Evolutionary conservation across 2,888 invertebrate genomes (phyloP), one percentile per base, ranked within the genome.

Genomic region (Gandaritis pyraliata): DNA sequence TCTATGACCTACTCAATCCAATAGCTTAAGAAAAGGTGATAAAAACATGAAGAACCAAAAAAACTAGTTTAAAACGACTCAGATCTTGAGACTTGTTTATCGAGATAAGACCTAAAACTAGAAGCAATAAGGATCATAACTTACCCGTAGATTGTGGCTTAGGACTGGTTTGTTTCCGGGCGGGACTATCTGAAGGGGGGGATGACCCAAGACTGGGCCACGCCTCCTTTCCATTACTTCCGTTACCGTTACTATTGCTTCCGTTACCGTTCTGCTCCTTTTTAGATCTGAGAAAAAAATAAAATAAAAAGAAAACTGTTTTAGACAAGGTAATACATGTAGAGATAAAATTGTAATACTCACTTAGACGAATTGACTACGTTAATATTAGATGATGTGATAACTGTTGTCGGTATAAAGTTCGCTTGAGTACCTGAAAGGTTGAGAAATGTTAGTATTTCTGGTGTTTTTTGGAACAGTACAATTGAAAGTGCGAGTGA

Each of bases 131-230:
- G n/a, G 11, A n/a, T 11, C 10, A 8, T 33, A 11, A 49, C 67
- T 6, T 65, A 87, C 87, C 83, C 75, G 80, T 75, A 72, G 80
- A 78, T 61, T 82, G 85, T 78, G 88, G 89, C 72, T 86, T 87
- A 65, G 89, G 88, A 74, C 89, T 90, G 78, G 76, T 45, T 72
- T 81, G 87, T 81, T 85, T 86, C 65, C 88, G 75, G 56, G 85
- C 85, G 65, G 90, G 88, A 66, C 88, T 87, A 59, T 88, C 86
- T 33, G 80, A 72, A 1, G 92, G 90, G 0, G 94, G 94, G n/a
- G 94, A 94, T 18, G 90, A 90, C 38, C 94, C 93, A 77, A 94
- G 93, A 72, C 94, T 94, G 52, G 96, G 96, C 96, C 96, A 96
- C 69, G 96, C 95, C 79, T 96, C 96, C 87, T 96, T 96, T 51